Evolutionary conservation across 2,113 vertebrate genomes (phyloP).

Genomic region (Paratilapia polleni): DNA sequence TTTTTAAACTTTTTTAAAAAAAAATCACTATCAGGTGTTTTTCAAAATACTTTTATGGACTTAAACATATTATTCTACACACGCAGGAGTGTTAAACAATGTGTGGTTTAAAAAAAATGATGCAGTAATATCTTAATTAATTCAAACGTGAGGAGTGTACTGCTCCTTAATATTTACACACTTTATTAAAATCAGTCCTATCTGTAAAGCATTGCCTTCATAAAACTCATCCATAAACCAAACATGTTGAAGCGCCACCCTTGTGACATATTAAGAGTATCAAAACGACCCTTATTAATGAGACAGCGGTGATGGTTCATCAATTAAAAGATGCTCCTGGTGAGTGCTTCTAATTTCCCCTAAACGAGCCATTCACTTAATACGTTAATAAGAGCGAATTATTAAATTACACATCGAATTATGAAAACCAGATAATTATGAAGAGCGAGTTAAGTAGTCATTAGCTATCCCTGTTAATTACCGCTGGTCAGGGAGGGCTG

Average conservation of each 20-base stretch:
- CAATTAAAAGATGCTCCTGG: constrained; percentile 82
- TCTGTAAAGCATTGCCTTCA: constrained; percentile 13
- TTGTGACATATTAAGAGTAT: constrained; percentile 73
- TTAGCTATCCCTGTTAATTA: constrained; percentile 99
- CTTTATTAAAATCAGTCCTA: not conserved
- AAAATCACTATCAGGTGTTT: not conserved
- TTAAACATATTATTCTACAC: not conserved
- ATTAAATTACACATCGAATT: constrained; percentile 99
- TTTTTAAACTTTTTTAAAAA: not conserved
- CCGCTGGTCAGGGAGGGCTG: constrained; percentile 92
- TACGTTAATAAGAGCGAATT: constrained; percentile 95
- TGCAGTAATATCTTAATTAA: not conserved
- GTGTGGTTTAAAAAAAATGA: not conserved
- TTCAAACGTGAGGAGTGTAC: not conserved
- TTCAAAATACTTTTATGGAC: not conserved
- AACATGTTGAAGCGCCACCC: constrained; percentile 32
- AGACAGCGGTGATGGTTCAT: constrained; percentile 76
- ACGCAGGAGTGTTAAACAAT: not conserved
- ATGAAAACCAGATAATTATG: constrained; percentile 99
- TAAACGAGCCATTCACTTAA: constrained; percentile 92
- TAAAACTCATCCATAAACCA: constrained; percentile 36
- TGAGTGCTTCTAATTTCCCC: constrained; percentile 81
- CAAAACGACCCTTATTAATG: constrained; percentile 75
- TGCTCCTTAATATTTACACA: not conserved
- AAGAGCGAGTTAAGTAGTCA: constrained; percentile 98